Base-by-base conservation (phyloP, 2,113 vertebrate genomes). In the Hiodon alosoides region DNA sequence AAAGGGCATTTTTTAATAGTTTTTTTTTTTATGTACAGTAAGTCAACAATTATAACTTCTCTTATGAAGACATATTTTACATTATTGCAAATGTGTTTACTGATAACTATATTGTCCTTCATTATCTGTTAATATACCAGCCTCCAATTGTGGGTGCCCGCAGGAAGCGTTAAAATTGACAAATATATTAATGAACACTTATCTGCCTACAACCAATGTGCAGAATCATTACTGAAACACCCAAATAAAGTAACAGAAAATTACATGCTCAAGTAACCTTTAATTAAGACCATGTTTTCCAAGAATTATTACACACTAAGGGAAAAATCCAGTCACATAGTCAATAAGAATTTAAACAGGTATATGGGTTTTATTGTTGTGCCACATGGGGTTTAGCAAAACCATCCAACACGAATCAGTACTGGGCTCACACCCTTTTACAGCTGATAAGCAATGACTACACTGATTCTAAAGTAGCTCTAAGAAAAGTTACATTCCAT, bases 321-420 rank as follows among this genome's bases (percentile, higher is more conserved):
- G 60, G 60, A 61, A n/a, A 16, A 61, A 61, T 61, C 60, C 60
- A 7, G 8, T 17, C 31, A 17, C 31, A 17, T 17, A 1, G 60
- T 62, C 60, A 14, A 17, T 62, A 62, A 31, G n/a, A 62, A 62
- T 62, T 62, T 62, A 62, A 31, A 62, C 61, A 62, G 16, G 61
- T 31, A 31, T 31, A 31, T 31, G 0, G 31, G 31, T 31, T 31
- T 5, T 62, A 16, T 17, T 17, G 31, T 62, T 62, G n/a, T 62
- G 61, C 16, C 31, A 62, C 61, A 17, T 62, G 61, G n/a, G 61
- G 16, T 62, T 62, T 62, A 62, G 61, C n/a, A 4, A 62, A 62
- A 16, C 16, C 16, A 62, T 62, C n/a, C 61, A 16, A 62, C 61
- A 62, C 31, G 31, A 62, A 62, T 62, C n/a, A 62, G 14, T 16